These are phyloP conservation scores for Anolis sagrei DNA, from an alignment of 2,113 vertebrate species.

Conservation along the genomic window DNA sequence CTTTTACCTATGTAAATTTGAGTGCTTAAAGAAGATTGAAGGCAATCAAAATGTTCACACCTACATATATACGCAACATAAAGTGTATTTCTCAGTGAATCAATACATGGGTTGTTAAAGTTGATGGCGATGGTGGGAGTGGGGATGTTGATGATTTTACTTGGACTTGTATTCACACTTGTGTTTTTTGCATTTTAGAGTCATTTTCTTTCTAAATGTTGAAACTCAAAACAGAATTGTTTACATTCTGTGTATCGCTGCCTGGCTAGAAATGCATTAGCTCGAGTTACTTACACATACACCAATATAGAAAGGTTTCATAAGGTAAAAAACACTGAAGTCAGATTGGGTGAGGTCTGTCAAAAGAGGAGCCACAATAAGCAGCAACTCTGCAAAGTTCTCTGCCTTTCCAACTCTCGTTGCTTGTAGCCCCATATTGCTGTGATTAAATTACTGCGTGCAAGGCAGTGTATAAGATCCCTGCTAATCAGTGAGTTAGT, in stretches of 20 bases:
- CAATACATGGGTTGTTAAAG: not conserved
- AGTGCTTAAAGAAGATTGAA: no score
- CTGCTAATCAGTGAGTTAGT: slow-evolving; percentile 1
- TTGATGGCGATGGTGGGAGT: no score
- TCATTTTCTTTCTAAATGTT: not conserved
- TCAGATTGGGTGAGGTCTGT: not conserved
- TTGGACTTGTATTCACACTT: not conserved
- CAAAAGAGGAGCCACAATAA: slow-evolving; percentile 9
- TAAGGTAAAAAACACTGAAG: not conserved
- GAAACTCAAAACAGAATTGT: not conserved
- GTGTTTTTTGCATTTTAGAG: not conserved
- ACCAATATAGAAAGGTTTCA: not conserved
- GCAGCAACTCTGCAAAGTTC: not conserved
- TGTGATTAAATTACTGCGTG: not conserved
- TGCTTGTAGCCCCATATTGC: not conserved
- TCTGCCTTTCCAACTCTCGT: not conserved
- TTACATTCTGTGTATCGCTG: not conserved
- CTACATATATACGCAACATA: not conserved
- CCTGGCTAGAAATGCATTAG: not conserved
- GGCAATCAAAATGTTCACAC: no score
- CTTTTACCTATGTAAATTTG: no score
- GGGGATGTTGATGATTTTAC: no score
- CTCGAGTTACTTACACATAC: not conserved
- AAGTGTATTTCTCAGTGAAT: not conserved
- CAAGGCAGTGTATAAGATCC: not conserved